Evolutionary conservation across 2,113 vertebrate species (phyloP).

Genomic region (human): DNA sequence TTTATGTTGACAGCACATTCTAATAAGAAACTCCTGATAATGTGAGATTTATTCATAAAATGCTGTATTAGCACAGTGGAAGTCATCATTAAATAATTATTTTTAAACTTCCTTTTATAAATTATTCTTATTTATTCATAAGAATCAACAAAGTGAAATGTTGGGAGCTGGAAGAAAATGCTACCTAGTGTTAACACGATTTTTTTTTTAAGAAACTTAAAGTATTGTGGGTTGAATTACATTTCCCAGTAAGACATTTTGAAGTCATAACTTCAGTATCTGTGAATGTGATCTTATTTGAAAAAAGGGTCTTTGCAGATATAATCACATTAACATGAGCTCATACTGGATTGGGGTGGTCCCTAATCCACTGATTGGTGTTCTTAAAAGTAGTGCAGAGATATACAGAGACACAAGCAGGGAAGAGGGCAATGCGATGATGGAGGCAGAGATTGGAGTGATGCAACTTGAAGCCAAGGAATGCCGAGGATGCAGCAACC

Average conservation of each 20-base stretch:
- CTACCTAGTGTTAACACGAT: not conserved
- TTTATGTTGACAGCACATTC: not conserved
- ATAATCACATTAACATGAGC: not conserved
- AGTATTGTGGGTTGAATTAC: not conserved
- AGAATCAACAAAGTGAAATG: not conserved
- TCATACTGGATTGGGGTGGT: not conserved
- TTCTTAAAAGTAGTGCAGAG: not conserved
- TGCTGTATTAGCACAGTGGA: not conserved
- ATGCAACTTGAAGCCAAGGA: not conserved
- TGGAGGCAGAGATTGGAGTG: not conserved
- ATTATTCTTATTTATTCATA: constrained; percentile 8
- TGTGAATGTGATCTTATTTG: not conserved
- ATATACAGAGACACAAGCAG: not conserved
- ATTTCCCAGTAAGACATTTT: not conserved
- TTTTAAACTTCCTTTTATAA: not conserved
- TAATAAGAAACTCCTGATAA: not conserved
- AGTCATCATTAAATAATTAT: not conserved
- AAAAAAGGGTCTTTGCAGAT: not conserved
- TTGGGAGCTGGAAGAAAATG: not conserved
- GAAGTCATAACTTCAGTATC: not conserved
- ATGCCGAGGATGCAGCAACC: too few relatives aligned
- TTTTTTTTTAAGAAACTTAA: not conserved
- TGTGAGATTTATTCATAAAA: not conserved
- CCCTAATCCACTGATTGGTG: not conserved
- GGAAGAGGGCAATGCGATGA: not conserved